A percentile compares a stretch with the other conserved stretches of the same genome.
phyloP scores from a whole-genome alignment of 1,140 invertebrate species.

The Leptinotarsa lineolata region DNA sequence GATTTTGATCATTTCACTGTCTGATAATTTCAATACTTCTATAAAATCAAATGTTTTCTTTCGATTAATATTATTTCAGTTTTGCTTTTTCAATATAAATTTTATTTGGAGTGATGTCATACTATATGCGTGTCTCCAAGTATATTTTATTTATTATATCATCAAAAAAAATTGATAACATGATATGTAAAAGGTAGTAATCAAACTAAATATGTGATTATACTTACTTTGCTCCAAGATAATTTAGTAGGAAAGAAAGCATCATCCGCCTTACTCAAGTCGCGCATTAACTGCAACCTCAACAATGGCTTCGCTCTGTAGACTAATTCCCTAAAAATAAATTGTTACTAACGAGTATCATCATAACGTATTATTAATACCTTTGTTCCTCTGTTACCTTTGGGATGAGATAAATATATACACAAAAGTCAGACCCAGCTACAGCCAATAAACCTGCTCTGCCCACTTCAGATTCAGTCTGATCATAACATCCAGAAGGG shows the following conservation, averaged over 20 bases:
- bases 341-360: neutral
- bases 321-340: constrained; percentile 41
- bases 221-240: constrained; percentile 53
- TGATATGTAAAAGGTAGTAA: no score
- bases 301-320: constrained; percentile 50
- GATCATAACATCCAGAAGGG: constrained; percentile 67
- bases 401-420: constrained; percentile 67
- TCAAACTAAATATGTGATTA: no score
- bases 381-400: constrained; percentile 30
- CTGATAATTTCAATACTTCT: no score
- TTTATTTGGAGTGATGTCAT: constrained; percentile 11
- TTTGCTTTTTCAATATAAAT: constrained; percentile 11
- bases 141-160: no score
- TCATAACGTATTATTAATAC: constrained; percentile 30
- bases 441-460: constrained; percentile 72
- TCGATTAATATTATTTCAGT: no score
- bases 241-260: constrained; percentile 47
- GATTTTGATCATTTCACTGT: no score
- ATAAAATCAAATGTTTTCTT: no score
- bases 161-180: no score
- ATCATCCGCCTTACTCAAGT: constrained; percentile 28
- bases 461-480: constrained; percentile 30
- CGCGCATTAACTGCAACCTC: constrained; percentile 41
- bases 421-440: constrained; percentile 66
- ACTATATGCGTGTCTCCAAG: no score